These are phyloP conservation scores for Drusus annulatus DNA, from an alignment of 1,140 invertebrate species.

Conservation along the genomic window DNA sequence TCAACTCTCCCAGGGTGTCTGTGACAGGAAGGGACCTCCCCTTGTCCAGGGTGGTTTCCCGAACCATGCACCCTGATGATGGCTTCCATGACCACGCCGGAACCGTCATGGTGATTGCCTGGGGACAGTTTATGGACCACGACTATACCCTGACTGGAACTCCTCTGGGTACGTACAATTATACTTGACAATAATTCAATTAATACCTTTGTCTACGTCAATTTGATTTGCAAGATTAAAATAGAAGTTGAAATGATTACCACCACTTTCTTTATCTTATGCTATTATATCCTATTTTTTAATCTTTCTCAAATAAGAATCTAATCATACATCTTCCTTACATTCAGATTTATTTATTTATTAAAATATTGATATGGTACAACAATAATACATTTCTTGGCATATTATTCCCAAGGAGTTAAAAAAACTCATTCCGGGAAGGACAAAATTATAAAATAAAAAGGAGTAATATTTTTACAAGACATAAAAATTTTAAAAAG, in stretches of 20 bases:
- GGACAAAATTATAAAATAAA: too few species aligned
- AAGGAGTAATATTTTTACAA: too few species aligned
- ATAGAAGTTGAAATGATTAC: background rate
- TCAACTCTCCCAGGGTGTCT: constrained; percentile 85
- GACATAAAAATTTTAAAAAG: too few species aligned
- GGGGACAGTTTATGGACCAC: constrained; percentile 96
- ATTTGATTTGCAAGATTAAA: background rate
- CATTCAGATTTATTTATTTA: too few species aligned
- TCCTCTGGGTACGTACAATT: constrained; percentile 79
- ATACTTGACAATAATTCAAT: background rate
- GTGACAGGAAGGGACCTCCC: constrained; percentile 83
- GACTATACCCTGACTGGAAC: constrained; percentile 92
- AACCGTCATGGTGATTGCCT: constrained; percentile 93
- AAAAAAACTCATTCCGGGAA: too few species aligned
- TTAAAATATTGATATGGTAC: too few species aligned
- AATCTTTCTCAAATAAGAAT: too few species aligned
- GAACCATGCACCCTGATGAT: constrained; percentile 92
- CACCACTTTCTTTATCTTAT: too few species aligned
- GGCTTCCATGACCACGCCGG: constrained; percentile 95
- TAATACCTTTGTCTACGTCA: background rate
- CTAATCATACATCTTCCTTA: too few species aligned
- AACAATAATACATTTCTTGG: too few species aligned
- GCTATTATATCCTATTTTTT: too few species aligned
- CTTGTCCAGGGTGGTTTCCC: constrained; percentile 85
- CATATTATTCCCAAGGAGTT: too few species aligned